These are phyloP conservation scores for Pomacea maculata DNA, from an alignment of 1,140 invertebrate species.

Conservation along the genomic window DNA sequence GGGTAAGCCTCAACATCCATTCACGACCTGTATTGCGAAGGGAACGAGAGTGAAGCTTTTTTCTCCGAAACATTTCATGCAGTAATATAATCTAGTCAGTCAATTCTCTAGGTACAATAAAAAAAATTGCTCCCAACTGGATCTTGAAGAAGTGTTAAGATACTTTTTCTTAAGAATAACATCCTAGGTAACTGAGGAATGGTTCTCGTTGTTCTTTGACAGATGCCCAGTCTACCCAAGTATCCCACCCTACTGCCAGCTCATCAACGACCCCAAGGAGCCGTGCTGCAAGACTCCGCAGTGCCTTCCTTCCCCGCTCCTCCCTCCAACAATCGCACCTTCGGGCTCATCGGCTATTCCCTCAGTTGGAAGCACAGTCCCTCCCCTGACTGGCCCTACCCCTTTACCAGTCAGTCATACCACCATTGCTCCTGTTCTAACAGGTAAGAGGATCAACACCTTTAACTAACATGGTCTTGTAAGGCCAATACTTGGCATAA, in stretches of 20 bases:
- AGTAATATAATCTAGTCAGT: no score
- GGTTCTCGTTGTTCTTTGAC: background rate
- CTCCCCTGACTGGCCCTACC: background rate
- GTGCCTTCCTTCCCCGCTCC: constrained; percentile 6
- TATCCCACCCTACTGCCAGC: constrained; percentile 37
- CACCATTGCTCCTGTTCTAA: background rate
- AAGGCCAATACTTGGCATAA: no score
- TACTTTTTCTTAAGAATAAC: no score
- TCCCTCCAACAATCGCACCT: constrained; percentile 6
- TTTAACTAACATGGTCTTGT: no score
- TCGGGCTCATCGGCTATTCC: background rate
- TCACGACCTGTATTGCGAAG: no score
- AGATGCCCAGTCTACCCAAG: constrained; percentile 41
- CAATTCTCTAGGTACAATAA: no score
- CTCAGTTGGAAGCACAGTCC: background rate
- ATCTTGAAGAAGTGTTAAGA: no score
- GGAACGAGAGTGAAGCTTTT: no score
- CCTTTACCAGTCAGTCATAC: background rate
- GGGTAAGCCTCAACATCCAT: no score
- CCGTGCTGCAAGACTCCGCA: constrained; percentile 35
- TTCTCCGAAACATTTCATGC: no score
- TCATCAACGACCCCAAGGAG: constrained; percentile 37
- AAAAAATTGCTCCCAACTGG: no score
- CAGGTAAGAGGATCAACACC: background rate
- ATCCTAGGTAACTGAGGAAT: no score